Conservation (phyloP, 2,888 invertebrate species). For the Epistrophe grossulariae region DNA sequence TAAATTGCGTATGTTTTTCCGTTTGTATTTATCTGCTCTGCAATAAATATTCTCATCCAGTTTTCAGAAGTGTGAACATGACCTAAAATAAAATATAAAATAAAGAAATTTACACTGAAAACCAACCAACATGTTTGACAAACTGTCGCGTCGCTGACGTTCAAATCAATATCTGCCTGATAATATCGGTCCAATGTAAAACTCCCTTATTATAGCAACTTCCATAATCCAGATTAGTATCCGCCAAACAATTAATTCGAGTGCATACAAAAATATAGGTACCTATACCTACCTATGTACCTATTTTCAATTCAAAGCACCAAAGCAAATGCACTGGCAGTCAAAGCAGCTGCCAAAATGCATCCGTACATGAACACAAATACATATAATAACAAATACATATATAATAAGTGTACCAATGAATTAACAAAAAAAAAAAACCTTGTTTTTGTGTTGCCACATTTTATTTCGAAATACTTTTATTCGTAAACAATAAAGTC, state of each 20-base stretch:
- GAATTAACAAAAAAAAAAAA: neutral
- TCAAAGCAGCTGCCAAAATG: conserved; percentile 29
- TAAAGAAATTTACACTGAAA: too few species aligned
- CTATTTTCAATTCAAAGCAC: conserved; percentile 2
- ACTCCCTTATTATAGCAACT: neutral
- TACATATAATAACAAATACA: neutral
- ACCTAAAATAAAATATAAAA: too few species aligned
- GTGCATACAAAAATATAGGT: neutral
- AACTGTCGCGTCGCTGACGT: too few species aligned
- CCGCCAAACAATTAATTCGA: conserved; percentile 2
- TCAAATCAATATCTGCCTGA: neutral
- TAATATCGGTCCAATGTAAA: neutral
- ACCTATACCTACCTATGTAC: neutral
- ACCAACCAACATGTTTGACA: neutral
- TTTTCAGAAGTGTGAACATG: too few species aligned
- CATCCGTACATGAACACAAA: conserved; percentile 5
- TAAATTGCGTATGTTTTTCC: too few species aligned
- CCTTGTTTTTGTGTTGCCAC: neutral
- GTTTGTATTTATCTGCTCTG: too few species aligned
- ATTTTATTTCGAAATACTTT: conserved; percentile 16
- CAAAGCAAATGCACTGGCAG: neutral
- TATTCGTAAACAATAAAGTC: conserved; percentile 40
- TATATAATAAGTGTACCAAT: neutral
- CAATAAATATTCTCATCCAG: too few species aligned
- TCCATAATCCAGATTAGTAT: neutral